A percentile compares a stretch with the other conserved stretches of the same genome.
Evolutionary conservation across 2,888 invertebrate species (phyloP).

Genomic region (Chymomyza caudatula): DNA sequence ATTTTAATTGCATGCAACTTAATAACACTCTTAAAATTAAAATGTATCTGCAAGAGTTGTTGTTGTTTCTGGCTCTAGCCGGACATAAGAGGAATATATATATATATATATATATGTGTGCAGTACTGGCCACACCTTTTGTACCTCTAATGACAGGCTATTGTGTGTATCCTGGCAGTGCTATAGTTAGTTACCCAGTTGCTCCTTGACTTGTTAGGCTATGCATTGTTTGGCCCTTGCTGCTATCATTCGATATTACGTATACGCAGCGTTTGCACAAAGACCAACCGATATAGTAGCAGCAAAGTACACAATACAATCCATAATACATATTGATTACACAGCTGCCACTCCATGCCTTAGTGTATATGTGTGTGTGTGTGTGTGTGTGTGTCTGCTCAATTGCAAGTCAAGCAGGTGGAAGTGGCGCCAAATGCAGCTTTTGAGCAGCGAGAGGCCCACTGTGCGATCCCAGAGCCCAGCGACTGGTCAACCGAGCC

Average conservation of each 20-base stretch:
- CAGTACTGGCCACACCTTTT: slow-evolving; percentile 36
- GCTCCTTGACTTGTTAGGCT: slow-evolving; percentile 23
- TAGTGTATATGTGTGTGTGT: too few relatives aligned
- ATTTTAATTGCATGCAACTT: slow-evolving; percentile 72
- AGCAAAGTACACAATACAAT: slow-evolving; percentile 11
- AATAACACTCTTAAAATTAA: slow-evolving; percentile 54
- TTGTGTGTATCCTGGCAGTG: neutral
- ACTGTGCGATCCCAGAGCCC: too few relatives aligned
- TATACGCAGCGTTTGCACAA: slow-evolving; percentile 43
- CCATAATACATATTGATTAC: slow-evolving; percentile 34
- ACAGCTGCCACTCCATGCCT: neutral
- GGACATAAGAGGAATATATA: slow-evolving; percentile 7
- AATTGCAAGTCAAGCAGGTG: slow-evolving; percentile 25
- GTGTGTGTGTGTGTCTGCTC: slow-evolving; percentile 31
- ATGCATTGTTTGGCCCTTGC: slow-evolving; percentile 31
- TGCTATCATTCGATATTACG: slow-evolving; percentile 35
- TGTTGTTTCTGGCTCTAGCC: neutral
- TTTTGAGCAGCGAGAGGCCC: slow-evolving; percentile 31
- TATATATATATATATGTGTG: too few relatives aligned
- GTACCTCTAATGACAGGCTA: neutral
- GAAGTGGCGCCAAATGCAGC: slow-evolving; percentile 34
- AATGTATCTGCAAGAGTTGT: slow-evolving; percentile 5
- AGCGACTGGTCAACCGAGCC: neutral
- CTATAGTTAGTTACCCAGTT: too few relatives aligned
- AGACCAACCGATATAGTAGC: neutral